Conservation (phyloP, 1,140 invertebrate species). For the Colletes gigas region DNA sequence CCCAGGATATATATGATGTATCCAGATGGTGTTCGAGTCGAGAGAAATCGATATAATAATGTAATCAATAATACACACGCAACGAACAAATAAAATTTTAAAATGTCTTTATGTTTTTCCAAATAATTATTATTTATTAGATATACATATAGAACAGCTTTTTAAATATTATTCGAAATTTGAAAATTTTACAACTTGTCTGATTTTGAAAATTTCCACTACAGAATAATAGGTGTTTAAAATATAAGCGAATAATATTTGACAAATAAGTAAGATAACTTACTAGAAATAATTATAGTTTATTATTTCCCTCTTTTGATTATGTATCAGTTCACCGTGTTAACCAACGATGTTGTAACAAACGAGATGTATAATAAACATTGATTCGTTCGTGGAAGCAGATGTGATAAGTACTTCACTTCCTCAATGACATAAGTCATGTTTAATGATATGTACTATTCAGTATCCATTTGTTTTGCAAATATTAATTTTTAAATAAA, state of each 20-base stretch:
- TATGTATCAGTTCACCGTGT: not conserved
- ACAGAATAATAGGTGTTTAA: no score
- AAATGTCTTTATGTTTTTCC: no score
- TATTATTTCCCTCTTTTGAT: no score
- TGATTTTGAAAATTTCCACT: no score
- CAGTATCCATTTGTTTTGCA: not conserved
- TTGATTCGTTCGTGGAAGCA: no score
- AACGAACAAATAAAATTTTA: no score
- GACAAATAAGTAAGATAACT: no score
- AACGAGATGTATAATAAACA: no score
- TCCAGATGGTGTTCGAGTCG: slow-evolving; percentile 13
- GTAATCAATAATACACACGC: not conserved
- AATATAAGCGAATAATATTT: no score
- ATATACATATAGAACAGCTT: no score
- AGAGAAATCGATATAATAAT: not conserved
- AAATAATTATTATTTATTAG: not conserved
- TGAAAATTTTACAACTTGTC: no score
- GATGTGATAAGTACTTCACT: not conserved
- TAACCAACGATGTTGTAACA: not conserved
- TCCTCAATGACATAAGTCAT: not conserved
- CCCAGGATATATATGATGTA: not conserved
- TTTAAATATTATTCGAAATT: not conserved
- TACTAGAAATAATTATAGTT: no score
- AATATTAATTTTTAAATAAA: not conserved
- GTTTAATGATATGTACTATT: not conserved